Evolutionary conservation across 2,888 invertebrate genomes (phyloP).

Genomic region (Clusia tigrina): DNA sequence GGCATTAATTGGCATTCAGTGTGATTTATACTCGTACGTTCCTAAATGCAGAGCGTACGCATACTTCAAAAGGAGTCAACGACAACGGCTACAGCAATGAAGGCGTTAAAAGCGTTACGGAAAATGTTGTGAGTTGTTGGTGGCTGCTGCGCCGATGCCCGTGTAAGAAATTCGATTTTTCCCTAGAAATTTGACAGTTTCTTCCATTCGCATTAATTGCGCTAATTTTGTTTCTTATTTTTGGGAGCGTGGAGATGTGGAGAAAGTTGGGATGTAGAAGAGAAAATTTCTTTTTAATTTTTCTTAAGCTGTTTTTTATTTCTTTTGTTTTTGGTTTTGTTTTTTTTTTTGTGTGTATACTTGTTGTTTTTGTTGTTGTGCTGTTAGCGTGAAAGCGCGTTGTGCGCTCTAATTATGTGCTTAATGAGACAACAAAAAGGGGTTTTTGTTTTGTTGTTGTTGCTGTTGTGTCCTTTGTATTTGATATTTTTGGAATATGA

Average conservation of each 20-base stretch:
- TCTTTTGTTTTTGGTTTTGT: no score
- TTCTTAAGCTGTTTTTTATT: background rate
- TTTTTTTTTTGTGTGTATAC: no score
- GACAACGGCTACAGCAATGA: background rate
- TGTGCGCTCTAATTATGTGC: constrained; percentile 49
- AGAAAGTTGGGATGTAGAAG: background rate
- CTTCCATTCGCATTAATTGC: background rate
- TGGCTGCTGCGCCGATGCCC: background rate
- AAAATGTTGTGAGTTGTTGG: background rate
- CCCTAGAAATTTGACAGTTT: background rate
- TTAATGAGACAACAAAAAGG: constrained; percentile 51
- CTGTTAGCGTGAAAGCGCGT: constrained; percentile 12
- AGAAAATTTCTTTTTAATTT: background rate
- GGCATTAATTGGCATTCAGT: constrained; percentile 4
- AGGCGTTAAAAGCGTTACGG: background rate
- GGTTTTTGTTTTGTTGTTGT: no score
- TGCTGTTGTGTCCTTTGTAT: no score
- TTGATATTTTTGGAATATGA: background rate
- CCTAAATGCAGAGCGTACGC: no score
- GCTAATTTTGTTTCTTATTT: background rate
- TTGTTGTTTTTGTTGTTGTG: background rate
- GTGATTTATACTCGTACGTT: no score
- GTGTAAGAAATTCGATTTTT: constrained; percentile 1
- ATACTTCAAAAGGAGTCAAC: background rate
- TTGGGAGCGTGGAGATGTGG: background rate